These are phyloP conservation scores for Ruditapes philippinarum DNA, from an alignment of 1,140 invertebrate genomes.

Conservation along the genomic window DNA sequence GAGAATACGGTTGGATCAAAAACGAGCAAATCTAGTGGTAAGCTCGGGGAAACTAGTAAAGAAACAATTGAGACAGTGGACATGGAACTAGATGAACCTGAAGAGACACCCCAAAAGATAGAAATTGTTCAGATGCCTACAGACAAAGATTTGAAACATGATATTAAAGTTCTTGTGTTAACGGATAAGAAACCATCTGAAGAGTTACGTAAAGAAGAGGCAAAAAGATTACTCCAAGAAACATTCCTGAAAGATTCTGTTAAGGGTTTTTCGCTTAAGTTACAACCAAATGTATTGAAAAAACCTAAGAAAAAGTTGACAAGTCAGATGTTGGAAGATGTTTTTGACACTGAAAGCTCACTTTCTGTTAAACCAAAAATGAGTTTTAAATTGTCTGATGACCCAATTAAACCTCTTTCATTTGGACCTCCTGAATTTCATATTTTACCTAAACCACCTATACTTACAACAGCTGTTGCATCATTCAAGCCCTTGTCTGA, in stretches of 20 bases:
- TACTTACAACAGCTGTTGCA: constrained; percentile 39
- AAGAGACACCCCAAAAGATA: constrained; percentile 12
- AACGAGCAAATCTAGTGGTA: background rate
- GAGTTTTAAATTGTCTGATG: background rate
- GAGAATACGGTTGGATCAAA: constrained; percentile 5
- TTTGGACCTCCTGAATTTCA: constrained; percentile 30
- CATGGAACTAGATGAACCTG: constrained; percentile 53
- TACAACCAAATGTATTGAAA: constrained; percentile 18
- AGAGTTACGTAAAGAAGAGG: background rate
- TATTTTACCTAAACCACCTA: background rate
- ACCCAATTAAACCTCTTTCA: constrained; percentile 24
- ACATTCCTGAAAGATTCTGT: background rate
- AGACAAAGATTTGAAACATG: background rate
- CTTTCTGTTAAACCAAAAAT: constrained; percentile 10
- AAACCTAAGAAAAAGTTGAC: constrained; percentile 25
- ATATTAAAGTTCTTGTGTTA: background rate
- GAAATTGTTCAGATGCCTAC: constrained; percentile 12
- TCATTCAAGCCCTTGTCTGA: constrained; percentile 44
- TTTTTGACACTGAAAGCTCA: constrained; percentile 36
- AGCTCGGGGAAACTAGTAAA: background rate
- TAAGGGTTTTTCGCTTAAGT: constrained; percentile 50
- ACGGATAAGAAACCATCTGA: background rate
- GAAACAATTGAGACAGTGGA: background rate
- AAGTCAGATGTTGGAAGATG: constrained; percentile 25
- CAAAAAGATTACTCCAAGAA: background rate